Evolutionary conservation across 2,113 vertebrate genomes (phyloP), one percentile per base, ranked within the genome.

Genomic region (Caranx ignobilis): DNA sequence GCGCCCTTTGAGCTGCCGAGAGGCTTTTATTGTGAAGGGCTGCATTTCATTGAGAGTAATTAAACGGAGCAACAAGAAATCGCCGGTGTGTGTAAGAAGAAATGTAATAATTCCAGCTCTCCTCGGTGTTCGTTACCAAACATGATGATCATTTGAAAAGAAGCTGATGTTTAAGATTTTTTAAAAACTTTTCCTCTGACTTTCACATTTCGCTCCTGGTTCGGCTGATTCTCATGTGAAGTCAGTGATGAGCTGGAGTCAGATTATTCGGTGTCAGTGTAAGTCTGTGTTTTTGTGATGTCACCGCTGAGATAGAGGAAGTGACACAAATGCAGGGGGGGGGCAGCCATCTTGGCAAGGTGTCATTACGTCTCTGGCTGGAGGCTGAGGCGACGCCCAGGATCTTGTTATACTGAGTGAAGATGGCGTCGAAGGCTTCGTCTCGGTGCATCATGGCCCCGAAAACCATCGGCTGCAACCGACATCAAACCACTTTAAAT

Each of bases 361-460:
- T 11, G 15, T 50, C 79, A 84, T 93, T 97, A 97, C 74, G 95
- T 95, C 82, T 97, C 96, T 4, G 78, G 91, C 71, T 94, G 66
- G 93, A 83, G 3, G 95, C 92, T 56, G 95, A 86, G 5, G 82
- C 64, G 57, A 31, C 34, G 69, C 78, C 55, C 0, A 93, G 88
- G 74, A 96, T 96, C 90, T 97, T 97, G 77, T 84, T 43, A 47
- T 97, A 96, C 84, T 99, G 98, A 82, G 26, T 93, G 90, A 94
- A 93, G 87, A 99, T 99, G 75, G 97, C 94, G 77, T 99, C 97
- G 60, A 98, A 99, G 67, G 97, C 98, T 93, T 99, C 98, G n/a
- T 99, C 98, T 82, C 97, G 91, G 90, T 99, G 97, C 81, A 97
- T 96, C 98, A 99, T 99, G 87, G 97, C 97, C 16, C 98, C 98